Base-by-base conservation (phyloP, 2,888 invertebrate genomes). In the Orchesellides sinensis region DNA sequence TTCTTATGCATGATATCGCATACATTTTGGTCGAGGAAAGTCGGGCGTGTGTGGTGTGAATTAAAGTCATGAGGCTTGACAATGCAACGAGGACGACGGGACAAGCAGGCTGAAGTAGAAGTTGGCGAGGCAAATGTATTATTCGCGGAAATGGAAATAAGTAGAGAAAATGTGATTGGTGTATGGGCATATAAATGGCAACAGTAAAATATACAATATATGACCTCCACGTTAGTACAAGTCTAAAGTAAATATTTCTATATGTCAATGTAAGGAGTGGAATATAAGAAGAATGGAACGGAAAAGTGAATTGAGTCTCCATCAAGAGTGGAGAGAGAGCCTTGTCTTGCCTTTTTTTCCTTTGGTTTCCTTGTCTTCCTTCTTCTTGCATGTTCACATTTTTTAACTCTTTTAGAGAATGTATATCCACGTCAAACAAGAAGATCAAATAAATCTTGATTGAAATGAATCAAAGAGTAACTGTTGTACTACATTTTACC, bases 401-500 rank as follows among this genome's bases (percentile, higher is more conserved):
- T 65, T 45, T 45, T 40, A n/a, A 61, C 65, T 65, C 23, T n/a
- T n/a, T n/a, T n/a, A n/a, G n/a, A 65, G 65, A 65, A 35, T 65
- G 45, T 65, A 40, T 45, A 45, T 65, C 65, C 65, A 65, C 45
- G 65, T 65, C 65, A 65, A 65, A 65, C 65, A 65, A 65, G 65
- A 65, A 65, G 65, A 65, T 65, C 65, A 65, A 65, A 65, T 65
- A 65, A 65, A 65, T 65, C 65, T 65, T 65, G 65, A 65, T 65
- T 65, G 65, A 65, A 65, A 65, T 65, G 65, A 65, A 65, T 65
- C 65, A 65, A 65, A 65, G 65, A 45, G 23, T 65, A 65, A 65
- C 65, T 45, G 23, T 65, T 45, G 65, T 19, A 45, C 40, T 65
- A 65, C 40, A 65, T 65, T 61, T 61, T 65, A 45, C 65, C 21